phyloP scores from a whole-genome alignment of 2,888 invertebrate species.

The Micoletzkya japonica region DNA sequence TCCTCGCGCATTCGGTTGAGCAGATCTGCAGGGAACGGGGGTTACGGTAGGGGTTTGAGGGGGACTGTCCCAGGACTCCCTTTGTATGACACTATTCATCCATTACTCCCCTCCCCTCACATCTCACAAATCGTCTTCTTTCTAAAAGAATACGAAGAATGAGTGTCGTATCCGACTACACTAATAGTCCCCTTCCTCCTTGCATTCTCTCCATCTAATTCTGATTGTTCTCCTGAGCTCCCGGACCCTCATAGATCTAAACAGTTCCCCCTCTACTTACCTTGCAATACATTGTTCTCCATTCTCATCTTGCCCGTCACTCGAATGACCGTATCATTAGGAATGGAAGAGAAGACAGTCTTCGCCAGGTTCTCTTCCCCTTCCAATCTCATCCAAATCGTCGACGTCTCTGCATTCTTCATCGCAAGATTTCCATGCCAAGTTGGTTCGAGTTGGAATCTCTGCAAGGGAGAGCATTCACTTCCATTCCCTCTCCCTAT shows the following conservation, averaged over 20 bases:
- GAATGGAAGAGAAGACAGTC: not conserved
- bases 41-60: not conserved
- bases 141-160: too few species aligned
- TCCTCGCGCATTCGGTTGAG: not conserved
- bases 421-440: not conserved
- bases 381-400: not conserved
- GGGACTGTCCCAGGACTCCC: not conserved
- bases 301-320: not conserved
- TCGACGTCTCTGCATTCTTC: not conserved
- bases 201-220: too few species aligned
- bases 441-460: not conserved
- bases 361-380: not conserved
- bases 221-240: too few species aligned
- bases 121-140: not conserved
- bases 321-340: not conserved
- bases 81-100: not conserved
- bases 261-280: too few species aligned
- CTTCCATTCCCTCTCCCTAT: not conserved
- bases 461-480: constrained; percentile 2
- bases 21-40: not conserved
- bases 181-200: too few species aligned
- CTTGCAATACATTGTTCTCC: not conserved
- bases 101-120: not conserved
- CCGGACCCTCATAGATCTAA: too few species aligned
- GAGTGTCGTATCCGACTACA: too few species aligned